Conservation (phyloP, 2,888 invertebrate genomes). For the Noctua fimbriata region DNA sequence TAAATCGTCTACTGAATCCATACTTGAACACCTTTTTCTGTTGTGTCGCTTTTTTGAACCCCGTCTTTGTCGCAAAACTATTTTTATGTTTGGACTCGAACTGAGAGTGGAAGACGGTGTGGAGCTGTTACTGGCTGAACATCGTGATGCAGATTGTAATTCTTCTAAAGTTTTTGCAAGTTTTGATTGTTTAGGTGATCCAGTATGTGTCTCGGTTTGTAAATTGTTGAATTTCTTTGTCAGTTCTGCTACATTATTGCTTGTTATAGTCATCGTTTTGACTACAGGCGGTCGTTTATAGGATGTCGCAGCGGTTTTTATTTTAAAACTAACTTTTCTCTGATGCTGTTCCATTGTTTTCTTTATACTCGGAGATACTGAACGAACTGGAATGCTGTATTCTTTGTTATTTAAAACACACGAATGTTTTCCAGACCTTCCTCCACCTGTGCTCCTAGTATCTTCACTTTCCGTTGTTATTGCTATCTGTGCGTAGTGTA, state of each 20-base stretch:
- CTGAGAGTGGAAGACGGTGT: conserved; percentile 86
- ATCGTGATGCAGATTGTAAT: conserved; percentile 76
- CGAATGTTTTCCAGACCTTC: conserved; percentile 70
- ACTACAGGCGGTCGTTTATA: conserved; percentile 85
- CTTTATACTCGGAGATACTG: conserved; percentile 72
- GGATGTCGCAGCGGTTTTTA: conserved; percentile 87
- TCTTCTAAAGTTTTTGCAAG: conserved; percentile 89
- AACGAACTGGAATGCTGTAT: conserved; percentile 68
- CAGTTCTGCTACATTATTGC: conserved; percentile 92
- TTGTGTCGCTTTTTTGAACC: conserved; percentile 87
- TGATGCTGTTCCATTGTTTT: conserved; percentile 83
- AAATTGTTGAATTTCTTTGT: conserved; percentile 93
- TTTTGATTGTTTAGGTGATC: conserved; percentile 89
- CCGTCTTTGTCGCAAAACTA: conserved; percentile 84
- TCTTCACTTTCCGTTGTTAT: conserved; percentile 85
- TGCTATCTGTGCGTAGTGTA: conserved; percentile 86
- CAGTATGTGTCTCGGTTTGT: conserved; percentile 84
- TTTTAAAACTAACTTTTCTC: conserved; percentile 91
- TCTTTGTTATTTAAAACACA: conserved; percentile 70
- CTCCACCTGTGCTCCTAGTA: conserved; percentile 88
- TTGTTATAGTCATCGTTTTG: conserved; percentile 87
- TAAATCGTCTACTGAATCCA: conserved; percentile 87
- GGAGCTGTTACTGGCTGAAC: conserved; percentile 84
- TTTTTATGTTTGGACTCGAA: conserved; percentile 88
- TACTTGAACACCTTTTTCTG: conserved; percentile 88